A percentile compares a stretch with the other conserved stretches of the same genome.
phyloP scores from a whole-genome alignment of 2,797 vertebrate species.

The Thamnophis elegans region DNA sequence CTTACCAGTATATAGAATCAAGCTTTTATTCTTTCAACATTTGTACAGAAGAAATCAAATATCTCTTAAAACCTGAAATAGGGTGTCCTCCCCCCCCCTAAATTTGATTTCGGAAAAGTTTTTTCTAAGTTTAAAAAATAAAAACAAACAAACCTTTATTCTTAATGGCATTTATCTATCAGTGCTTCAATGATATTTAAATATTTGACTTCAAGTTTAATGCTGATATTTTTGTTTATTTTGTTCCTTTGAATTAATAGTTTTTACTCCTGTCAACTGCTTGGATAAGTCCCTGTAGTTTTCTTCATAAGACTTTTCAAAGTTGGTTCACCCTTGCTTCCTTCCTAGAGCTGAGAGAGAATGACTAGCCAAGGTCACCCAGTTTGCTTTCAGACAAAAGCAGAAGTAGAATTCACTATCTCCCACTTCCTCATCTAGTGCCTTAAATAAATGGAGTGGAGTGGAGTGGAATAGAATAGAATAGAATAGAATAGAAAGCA shows the following conservation, averaged over 20 bases:
- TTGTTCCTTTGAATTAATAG: background rate
- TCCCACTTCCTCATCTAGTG: background rate
- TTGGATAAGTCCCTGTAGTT: background rate
- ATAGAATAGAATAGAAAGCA: no score
- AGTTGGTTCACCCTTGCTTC: background rate
- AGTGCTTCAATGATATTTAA: background rate
- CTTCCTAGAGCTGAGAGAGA: background rate
- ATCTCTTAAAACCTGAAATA: background rate
- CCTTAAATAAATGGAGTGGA: background rate
- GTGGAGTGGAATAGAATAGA: no score
- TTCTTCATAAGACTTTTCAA: background rate
- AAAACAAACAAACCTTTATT: background rate
- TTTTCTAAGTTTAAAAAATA: background rate
- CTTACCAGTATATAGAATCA: background rate
- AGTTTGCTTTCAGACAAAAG: background rate
- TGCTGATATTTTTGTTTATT: background rate
- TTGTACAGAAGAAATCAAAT: background rate
- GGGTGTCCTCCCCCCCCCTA: accelerated
- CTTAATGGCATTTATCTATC: background rate
- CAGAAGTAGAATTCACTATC: background rate
- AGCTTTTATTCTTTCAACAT: background rate
- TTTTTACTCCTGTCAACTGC: background rate
- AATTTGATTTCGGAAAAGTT: background rate
- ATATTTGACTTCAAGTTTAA: background rate
- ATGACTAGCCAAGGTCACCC: background rate